Base-by-base conservation (phyloP, 2,113 vertebrate species). In the Pimephales promelas region DNA sequence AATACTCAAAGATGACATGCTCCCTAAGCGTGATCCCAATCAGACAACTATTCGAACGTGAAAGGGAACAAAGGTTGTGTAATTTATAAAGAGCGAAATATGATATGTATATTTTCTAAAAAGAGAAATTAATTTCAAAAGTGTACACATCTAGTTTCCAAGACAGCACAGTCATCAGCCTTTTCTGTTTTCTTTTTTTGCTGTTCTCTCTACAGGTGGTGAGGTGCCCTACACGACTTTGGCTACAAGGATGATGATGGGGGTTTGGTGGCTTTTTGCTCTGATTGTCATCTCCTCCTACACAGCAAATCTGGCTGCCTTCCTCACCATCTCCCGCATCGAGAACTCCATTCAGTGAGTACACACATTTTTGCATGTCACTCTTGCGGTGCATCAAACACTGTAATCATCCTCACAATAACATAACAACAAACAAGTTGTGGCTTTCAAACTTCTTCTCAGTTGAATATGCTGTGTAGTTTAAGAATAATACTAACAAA, bases 291-390 rank as follows among this genome's bases (percentile, higher is more conserved):
- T 99, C 91, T 99, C 98, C 34, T 99, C 98, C 16, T 99, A 99
- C 86, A 99, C 98, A 0, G 98, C 98, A 82, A 99, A 99, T 89
- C 95, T 99, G n/a, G 98, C 98, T 22, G 98, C 98, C 85, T 99
- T 99, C 90, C 97, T 99, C 89, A 99, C 98, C 88, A 96, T 99
- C 91, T 96, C 97, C 6, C 96, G 97, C 86, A 99, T 99, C 56
- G 97, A 98, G 92, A 99, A 95, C 93, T 98, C 98, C 87, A 99
- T 99, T 90, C 97, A 98, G 98, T 99, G 95, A 98, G 98, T 97
- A 70, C 68, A 16, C 34, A 22, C 70, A 3, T 22, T 52, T 22
- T 66, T 80, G 28, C n/a, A 45, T 81, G 61, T 81, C 34, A 57
- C 16, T 54, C 56, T 77, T 79, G 71, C 26, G 70, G 31, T 45